A percentile compares a stretch with the other conserved stretches of the same genome.
These are phyloP conservation scores for Heliconius ethilla DNA, from an alignment of 2,888 invertebrate species.

Conservation along the genomic window DNA sequence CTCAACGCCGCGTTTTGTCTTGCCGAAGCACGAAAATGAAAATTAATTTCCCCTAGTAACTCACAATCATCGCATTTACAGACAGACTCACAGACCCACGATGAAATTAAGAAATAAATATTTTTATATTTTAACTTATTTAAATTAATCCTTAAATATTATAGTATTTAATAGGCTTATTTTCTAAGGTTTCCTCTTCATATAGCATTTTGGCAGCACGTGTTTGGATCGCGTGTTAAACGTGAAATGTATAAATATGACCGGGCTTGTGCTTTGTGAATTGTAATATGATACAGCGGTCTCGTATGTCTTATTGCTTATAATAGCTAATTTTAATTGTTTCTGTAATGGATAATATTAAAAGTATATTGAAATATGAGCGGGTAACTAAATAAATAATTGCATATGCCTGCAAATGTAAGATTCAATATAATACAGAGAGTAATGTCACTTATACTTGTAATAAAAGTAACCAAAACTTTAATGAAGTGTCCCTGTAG, in stretches of 20 bases:
- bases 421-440: not conserved
- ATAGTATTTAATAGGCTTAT: not conserved
- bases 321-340: no score
- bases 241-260: not conserved
- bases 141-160: constrained; percentile 6
- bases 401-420: not conserved
- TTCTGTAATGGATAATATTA: no score
- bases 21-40: not conserved
- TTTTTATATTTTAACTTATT: not conserved
- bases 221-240: not conserved
- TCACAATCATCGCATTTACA: not conserved
- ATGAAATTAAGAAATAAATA: not conserved
- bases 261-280: not conserved
- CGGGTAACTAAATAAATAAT: no score
- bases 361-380: no score
- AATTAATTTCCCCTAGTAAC: not conserved
- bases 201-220: constrained; percentile 1
- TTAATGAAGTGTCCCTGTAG: no score
- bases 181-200: not conserved
- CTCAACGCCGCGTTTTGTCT: not conserved
- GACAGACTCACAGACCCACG: not conserved
- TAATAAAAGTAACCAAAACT: no score
- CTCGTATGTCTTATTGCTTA: not conserved
- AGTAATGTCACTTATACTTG: no score
- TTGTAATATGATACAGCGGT: constrained; percentile 3